Conservation (phyloP, 2,797 vertebrate genomes). For the Allobates femoralis region DNA sequence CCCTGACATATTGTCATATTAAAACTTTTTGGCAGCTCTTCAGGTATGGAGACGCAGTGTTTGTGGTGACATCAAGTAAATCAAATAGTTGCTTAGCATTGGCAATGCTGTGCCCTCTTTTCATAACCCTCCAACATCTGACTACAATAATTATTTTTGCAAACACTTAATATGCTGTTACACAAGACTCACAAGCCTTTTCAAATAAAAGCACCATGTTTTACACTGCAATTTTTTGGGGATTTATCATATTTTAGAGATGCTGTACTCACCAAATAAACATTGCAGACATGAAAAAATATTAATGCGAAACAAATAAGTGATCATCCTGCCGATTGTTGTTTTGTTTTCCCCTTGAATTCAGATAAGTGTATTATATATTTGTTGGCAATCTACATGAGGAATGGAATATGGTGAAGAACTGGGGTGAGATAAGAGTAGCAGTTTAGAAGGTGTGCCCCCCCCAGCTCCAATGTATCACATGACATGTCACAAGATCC, state of each 20-base stretch:
- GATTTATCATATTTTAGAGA: neutral
- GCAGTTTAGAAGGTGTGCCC: no score
- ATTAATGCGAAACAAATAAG: no score
- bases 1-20: neutral
- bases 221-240: neutral
- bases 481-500: no score
- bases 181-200: neutral
- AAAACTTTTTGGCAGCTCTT: neutral
- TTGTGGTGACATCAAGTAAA: neutral
- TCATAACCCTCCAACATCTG: neutral
- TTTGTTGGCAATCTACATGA: no score
- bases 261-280: neutral
- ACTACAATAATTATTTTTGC: neutral
- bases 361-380: no score
- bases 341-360: no score
- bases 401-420: no score
- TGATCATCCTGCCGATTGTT: no score
- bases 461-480: no score
- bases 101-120: neutral
- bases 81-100: neutral
- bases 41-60: neutral
- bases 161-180: neutral
- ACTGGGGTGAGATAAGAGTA: no score
- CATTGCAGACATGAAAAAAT: no score
- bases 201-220: neutral